phyloP scores from a whole-genome alignment of 2,888 invertebrate species.

The Cryptops parisi region DNA sequence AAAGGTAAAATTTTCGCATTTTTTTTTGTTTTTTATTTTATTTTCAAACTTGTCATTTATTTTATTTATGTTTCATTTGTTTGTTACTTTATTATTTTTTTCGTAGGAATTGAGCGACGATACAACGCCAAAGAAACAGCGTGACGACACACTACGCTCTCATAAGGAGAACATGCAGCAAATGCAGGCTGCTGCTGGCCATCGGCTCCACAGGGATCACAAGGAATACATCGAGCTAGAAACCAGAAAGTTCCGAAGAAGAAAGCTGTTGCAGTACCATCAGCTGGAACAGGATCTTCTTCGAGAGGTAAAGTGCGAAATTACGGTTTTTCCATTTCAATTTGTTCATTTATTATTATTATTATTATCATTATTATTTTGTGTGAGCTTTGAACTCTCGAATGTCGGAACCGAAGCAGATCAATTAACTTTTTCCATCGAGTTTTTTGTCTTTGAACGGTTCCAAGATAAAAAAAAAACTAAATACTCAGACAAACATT shows the following conservation, averaged over 20 bases:
- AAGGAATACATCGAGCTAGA: conserved; percentile 83
- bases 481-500: no score
- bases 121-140: conserved; percentile 76
- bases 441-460: neutral
- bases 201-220: conserved; percentile 70
- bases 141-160: conserved; percentile 73
- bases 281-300: conserved; percentile 80
- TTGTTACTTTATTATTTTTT: neutral
- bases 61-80: neutral
- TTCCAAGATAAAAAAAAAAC: neutral
- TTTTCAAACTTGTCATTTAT: no score
- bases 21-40: no score
- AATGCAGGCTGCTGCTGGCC: conserved; percentile 80
- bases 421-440: neutral
- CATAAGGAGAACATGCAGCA: conserved; percentile 85
- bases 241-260: conserved; percentile 78
- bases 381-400: no score
- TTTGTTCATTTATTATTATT: no score
- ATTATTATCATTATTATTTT: no score
- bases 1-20: conserved; percentile 31
- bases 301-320: conserved; percentile 70
- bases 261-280: conserved; percentile 72
- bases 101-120: conserved; percentile 68
- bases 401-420: no score
- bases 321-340: no score